A percentile compares a stretch with the other conserved stretches of the same genome.
Evolutionary conservation across 1,140 invertebrate genomes (phyloP).

Genomic region (Eurosta solidaginis): DNA sequence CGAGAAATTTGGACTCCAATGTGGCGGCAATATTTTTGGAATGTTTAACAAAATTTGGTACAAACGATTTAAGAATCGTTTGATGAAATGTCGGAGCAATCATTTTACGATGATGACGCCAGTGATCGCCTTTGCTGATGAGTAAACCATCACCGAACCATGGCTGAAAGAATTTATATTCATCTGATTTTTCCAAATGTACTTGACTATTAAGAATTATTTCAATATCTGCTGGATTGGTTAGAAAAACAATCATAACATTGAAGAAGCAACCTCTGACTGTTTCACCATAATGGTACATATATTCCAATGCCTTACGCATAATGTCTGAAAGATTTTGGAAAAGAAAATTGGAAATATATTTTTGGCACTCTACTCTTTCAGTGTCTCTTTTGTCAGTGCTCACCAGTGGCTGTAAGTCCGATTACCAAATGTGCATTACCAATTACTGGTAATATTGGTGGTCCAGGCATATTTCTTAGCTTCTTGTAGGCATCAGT

Average conservation of each 20-base stretch:
- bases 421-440: slow-evolving; percentile 62
- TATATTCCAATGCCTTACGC: slow-evolving; percentile 55
- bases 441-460: slow-evolving; percentile 63
- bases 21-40: slow-evolving; percentile 71
- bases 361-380: background rate
- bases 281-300: slow-evolving; percentile 65
- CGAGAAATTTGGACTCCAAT: slow-evolving; percentile 65
- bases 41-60: slow-evolving; percentile 86
- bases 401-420: slow-evolving; percentile 23
- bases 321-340: slow-evolving; percentile 60
- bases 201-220: slow-evolving; percentile 71
- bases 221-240: slow-evolving; percentile 72
- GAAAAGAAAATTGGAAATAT: background rate
- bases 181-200: slow-evolving; percentile 80
- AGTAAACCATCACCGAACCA: slow-evolving; percentile 89
- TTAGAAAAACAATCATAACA: slow-evolving; percentile 68
- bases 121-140: slow-evolving; percentile 82
- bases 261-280: slow-evolving; percentile 69
- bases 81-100: slow-evolving; percentile 94
- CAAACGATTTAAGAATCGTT: slow-evolving; percentile 86
- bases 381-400: background rate
- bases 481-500: slow-evolving; percentile 14
- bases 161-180: slow-evolving; percentile 84
- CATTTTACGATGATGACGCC: slow-evolving; percentile 83
- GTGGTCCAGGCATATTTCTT: slow-evolving; percentile 57